These are phyloP conservation scores for Ictidomys tridecemlineatus DNA, from an alignment of 2,113 vertebrate species.

Conservation along the genomic window DNA sequence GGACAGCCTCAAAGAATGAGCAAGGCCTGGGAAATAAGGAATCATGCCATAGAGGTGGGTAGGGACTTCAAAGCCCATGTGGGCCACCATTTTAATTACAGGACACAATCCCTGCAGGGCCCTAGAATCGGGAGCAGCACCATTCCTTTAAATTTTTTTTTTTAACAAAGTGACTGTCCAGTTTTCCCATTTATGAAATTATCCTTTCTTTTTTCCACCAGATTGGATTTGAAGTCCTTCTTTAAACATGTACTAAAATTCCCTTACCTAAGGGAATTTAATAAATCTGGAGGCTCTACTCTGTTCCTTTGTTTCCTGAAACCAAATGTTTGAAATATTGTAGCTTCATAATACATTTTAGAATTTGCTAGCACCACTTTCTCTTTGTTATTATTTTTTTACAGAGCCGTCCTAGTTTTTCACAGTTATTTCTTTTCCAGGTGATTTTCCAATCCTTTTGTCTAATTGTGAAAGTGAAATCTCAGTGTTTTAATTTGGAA, in stretches of 20 bases:
- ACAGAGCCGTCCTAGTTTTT: background rate
- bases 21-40: fast-evolving
- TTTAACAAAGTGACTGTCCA: background rate
- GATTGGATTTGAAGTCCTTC: background rate
- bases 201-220: background rate
- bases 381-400: background rate
- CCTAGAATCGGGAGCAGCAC: background rate
- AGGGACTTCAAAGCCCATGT: fast-evolving
- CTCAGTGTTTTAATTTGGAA: conserved; percentile 35
- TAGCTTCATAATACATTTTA: background rate
- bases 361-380: background rate
- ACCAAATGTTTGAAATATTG: background rate
- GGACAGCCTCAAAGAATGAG: fast-evolving
- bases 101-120: fast-evolving
- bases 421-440: background rate
- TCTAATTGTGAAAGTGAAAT: conserved; percentile 65
- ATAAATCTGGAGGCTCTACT: background rate
- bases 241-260: background rate
- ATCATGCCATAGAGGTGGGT: no score
- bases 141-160: background rate
- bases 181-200: background rate
- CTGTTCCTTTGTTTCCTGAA: conserved; percentile 45
- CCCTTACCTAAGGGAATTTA: background rate
- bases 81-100: background rate
- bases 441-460: conserved; percentile 42